These are phyloP conservation scores for Miniopterus natalensis DNA, from an alignment of 2,113 vertebrate species.

Conservation along the genomic window DNA sequence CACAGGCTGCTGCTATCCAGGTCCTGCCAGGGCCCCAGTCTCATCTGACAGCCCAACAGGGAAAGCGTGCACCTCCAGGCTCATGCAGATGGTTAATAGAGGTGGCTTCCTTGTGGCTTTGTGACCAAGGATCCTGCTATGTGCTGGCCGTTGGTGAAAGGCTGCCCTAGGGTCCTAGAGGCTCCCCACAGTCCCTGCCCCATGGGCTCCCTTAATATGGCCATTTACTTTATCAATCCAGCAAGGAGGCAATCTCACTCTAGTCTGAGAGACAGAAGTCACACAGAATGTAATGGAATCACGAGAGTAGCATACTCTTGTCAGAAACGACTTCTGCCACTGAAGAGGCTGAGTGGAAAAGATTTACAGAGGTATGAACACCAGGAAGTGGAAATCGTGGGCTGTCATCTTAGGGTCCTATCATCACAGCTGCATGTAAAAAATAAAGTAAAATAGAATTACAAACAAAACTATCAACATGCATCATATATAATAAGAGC, in stretches of 20 bases:
- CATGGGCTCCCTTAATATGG: too few species aligned
- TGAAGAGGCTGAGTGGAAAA: neutral
- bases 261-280: neutral
- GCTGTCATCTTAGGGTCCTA: neutral
- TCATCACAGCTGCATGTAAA: neutral
- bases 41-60: neutral
- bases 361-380: neutral
- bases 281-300: neutral
- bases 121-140: neutral
- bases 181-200: neutral
- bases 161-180: neutral
- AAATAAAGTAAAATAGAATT: neutral
- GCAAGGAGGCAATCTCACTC: neutral
- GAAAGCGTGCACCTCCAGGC: neutral
- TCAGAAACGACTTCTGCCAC: neutral
- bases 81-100: neutral
- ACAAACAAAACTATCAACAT: neutral
- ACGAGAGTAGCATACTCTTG: neutral
- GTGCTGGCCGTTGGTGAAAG: neutral
- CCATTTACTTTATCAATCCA: neutral
- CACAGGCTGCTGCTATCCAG: neutral
- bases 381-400: too few species aligned
- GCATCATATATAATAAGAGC: neutral
- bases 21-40: neutral
- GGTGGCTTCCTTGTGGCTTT: neutral